phyloP scores from a whole-genome alignment of 1,140 invertebrate genomes.

The Drosophila melanica region DNA sequence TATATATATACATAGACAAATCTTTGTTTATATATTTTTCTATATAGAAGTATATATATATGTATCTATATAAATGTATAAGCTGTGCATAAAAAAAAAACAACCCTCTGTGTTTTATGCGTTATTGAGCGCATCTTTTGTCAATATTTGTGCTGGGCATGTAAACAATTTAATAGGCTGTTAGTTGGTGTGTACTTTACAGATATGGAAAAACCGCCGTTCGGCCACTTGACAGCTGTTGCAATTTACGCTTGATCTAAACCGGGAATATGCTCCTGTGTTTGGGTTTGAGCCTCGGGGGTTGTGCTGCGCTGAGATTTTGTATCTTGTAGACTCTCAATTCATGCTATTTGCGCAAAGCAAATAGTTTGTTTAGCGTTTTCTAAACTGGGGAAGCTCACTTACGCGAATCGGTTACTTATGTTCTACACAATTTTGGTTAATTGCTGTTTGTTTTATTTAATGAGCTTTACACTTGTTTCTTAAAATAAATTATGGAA shows the following conservation, averaged over 20 bases:
- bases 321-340: conserved; percentile 63
- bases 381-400: background rate
- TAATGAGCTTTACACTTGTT: conserved; percentile 58
- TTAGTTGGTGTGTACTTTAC: conserved; percentile 58
- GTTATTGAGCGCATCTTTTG: conserved; percentile 57
- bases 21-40: background rate
- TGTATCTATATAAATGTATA: background rate
- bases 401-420: no score
- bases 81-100: background rate
- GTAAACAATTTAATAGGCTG: conserved; percentile 81
- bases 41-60: background rate
- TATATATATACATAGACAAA: no score
- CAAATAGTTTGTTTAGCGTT: conserved; percentile 70
- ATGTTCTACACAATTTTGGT: conserved; percentile 7
- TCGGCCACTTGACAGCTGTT: conserved; percentile 79
- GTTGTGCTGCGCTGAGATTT: conserved; percentile 41
- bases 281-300: conserved; percentile 57
- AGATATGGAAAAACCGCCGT: conserved; percentile 59
- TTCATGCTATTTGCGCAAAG: conserved; percentile 49
- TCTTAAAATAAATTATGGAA: background rate
- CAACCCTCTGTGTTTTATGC: conserved; percentile 16
- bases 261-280: conserved; percentile 44
- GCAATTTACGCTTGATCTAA: conserved; percentile 77
- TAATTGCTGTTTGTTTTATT: conserved; percentile 49
- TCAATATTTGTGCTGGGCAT: conserved; percentile 77